Evolutionary conservation across 2,888 invertebrate species (phyloP), one percentile per base, ranked within the genome.

Genomic region (Crematogaster levior): DNA sequence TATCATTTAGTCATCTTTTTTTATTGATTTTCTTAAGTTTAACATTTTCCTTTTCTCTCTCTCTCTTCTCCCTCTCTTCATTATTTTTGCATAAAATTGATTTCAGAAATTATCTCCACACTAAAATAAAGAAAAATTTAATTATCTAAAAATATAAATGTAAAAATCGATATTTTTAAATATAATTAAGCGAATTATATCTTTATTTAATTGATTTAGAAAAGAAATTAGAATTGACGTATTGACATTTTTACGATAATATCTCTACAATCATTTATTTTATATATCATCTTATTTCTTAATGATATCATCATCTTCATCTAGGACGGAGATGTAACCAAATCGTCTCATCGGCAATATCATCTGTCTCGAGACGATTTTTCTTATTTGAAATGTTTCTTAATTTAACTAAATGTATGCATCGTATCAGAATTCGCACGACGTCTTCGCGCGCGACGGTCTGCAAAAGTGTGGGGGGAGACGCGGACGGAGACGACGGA

Each of bases 341-440:
- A 43, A 18, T 12, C 7, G 48, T 43, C 21, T 56, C 43, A 40
- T 53, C 68, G 40, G 1, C 6, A 40, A 77, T 79, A 79, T 77
- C 68, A 30, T 56, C 34, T 12, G 43, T 51, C 56, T 40, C 77
- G 70, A 9, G 21, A 56, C 3, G 6, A 5, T 34, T 34, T 34
- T 34, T 34, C 34, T 34, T 34, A 5, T 34, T 34, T 34, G 43
- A 18, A 30, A 43, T n/a, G 68, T 77, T 77, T 77, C 77, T 77
- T 77, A 77, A 79, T 79, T 79, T 68, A 79, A 79, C 77, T 79
- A 68, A 79, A 68, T 79, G 77, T 79, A 79, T 79, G 77, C 70
- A 34, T 79, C 70, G 70, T 68, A 68, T 79, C 77, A 79, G 77
- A 70, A 79, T 79, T 46, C 30, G 40, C 56, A 21, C 77, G 68